Evolutionary conservation across 2,888 invertebrate species (phyloP).

Genomic region (Eristalinus sepulchralis): DNA sequence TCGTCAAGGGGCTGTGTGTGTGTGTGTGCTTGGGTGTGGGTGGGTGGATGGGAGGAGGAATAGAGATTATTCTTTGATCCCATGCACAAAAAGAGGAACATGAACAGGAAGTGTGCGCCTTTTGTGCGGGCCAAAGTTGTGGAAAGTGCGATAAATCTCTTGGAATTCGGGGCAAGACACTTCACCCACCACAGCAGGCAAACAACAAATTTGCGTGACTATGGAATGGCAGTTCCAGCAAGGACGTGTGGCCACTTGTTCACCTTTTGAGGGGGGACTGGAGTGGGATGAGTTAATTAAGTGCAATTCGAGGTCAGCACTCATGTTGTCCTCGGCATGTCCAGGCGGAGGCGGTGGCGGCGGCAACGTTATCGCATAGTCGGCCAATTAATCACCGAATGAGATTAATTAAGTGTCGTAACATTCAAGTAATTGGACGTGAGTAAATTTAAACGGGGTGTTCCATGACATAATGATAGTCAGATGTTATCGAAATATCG

Average conservation of each 20-base stretch:
- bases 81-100: conserved; percentile 9
- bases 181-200: neutral
- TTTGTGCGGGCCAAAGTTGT: conserved; percentile 14
- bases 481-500: too few species aligned
- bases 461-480: too few species aligned
- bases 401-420: conserved; percentile 40
- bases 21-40: neutral
- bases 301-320: conserved; percentile 17
- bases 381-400: conserved; percentile 24
- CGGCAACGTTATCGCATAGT: neutral
- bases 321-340: neutral
- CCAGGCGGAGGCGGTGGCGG: neutral
- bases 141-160: conserved; percentile 35
- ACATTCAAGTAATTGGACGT: conserved; percentile 17
- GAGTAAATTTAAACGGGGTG: neutral
- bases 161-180: conserved; percentile 6
- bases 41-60: too few species aligned
- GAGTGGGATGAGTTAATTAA: conserved; percentile 38
- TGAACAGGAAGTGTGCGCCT: neutral
- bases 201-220: conserved; percentile 16
- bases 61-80: conserved; percentile 9
- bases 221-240: neutral
- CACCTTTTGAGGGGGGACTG: conserved; percentile 28
- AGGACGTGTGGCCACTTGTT: neutral
- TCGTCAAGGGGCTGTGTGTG: neutral